Conservation (phyloP, 2,888 invertebrate genomes). For the Eremobia ochroleuca region DNA sequence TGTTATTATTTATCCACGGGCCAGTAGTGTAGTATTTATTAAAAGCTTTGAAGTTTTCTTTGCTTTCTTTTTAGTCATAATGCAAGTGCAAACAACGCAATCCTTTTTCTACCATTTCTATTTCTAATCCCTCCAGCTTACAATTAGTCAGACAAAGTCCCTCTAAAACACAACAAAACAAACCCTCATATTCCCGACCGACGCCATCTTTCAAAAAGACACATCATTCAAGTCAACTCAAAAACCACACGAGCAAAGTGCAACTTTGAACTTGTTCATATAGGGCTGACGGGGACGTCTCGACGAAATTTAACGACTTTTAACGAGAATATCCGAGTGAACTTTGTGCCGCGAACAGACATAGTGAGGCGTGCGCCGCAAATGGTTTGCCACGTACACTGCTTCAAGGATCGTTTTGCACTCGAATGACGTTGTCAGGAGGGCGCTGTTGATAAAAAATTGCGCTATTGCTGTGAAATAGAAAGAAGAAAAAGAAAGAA, state of each 20-base stretch:
- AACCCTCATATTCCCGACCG: conserved; percentile 3
- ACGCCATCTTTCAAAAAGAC: conserved; percentile 41
- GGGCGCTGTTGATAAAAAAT: not conserved
- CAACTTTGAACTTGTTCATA: conserved; percentile 44
- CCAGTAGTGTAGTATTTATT: not conserved
- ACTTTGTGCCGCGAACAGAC: conserved; percentile 29
- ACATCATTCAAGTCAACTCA: conserved; percentile 42
- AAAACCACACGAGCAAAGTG: conserved; percentile 51
- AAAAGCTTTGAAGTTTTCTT: not conserved
- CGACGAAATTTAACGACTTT: conserved; percentile 76
- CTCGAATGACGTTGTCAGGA: not conserved
- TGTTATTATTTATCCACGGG: no score
- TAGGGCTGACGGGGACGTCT: conserved; percentile 64
- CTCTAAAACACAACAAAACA: conserved; percentile 20
- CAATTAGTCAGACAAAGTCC: conserved; percentile 1
- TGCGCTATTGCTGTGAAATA: not conserved
- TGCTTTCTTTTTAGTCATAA: not conserved
- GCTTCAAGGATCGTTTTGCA: not conserved
- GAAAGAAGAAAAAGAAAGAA: no score
- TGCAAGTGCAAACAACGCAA: not conserved
- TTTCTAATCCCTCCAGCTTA: conserved; percentile 10
- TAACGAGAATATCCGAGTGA: conserved; percentile 77
- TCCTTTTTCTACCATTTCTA: not conserved
- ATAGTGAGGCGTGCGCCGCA: not conserved
- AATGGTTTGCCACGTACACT: not conserved